Evolutionary conservation across 2,888 invertebrate genomes (phyloP).

Genomic region (Caenorhabditis imperialis): DNA sequence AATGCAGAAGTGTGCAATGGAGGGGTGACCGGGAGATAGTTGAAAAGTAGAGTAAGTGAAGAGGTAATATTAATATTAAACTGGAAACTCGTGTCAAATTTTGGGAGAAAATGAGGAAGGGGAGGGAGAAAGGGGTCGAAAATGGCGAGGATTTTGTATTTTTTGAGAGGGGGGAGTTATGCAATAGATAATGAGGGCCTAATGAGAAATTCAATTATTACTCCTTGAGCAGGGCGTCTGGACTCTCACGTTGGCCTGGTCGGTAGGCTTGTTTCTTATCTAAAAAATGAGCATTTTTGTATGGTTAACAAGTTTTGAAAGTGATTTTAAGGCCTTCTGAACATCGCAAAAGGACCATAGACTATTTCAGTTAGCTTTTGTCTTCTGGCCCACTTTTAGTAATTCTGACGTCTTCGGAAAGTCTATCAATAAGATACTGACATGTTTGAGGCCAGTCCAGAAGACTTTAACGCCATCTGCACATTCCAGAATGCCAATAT

Average conservation of each 20-base stretch:
- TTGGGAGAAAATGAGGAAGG: background rate
- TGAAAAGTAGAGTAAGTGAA: constrained; percentile 15
- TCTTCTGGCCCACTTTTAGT: too few relatives aligned
- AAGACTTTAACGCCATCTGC: too few relatives aligned
- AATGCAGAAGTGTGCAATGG: background rate
- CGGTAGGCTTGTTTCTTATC: constrained; percentile 55
- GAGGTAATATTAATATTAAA: constrained; percentile 11
- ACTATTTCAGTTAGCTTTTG: too few relatives aligned
- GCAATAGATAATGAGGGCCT: background rate
- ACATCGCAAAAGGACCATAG: too few relatives aligned
- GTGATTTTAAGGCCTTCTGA: too few relatives aligned
- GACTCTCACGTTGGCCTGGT: constrained; percentile 54
- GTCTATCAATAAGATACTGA: too few relatives aligned
- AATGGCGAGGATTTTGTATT: background rate
- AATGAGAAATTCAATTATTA: constrained; percentile 1
- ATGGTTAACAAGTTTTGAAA: too few relatives aligned
- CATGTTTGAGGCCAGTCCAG: too few relatives aligned
- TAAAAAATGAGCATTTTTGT: constrained; percentile 12
- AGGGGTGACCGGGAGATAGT: too few relatives aligned
- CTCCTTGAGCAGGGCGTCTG: constrained; percentile 54
- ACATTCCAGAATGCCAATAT: too few relatives aligned
- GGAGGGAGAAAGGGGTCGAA: background rate
- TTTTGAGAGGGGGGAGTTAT: too few relatives aligned
- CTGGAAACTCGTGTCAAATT: constrained; percentile 40
- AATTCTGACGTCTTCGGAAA: too few relatives aligned